Conservation (phyloP, 2,888 invertebrate species). For the Mimachlamys varia region DNA sequence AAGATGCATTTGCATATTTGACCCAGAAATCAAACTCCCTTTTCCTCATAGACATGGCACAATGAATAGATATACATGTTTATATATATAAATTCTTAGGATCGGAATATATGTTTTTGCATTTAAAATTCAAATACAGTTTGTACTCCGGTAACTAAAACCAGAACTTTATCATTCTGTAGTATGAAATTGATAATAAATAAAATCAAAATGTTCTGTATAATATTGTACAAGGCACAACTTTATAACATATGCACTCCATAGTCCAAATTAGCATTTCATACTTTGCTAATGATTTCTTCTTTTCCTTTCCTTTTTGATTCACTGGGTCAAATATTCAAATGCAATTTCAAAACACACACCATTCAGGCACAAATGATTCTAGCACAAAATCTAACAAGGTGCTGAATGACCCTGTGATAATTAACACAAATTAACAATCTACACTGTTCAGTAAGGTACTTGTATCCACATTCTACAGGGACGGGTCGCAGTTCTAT, state of each 20-base stretch:
- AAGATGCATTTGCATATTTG: not conserved
- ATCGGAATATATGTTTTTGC: not conserved
- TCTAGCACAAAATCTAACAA: not conserved
- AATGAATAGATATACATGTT: not conserved
- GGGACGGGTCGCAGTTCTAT: not conserved
- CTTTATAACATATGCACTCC: too few species aligned
- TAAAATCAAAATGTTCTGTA: too few species aligned
- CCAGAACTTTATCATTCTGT: too few species aligned
- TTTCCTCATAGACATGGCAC: not conserved
- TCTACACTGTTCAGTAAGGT: not conserved
- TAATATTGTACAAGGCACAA: too few species aligned
- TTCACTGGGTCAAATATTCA: not conserved
- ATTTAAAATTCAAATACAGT: too few species aligned
- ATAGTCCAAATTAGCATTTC: not conserved
- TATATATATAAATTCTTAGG: not conserved
- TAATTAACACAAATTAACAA: not conserved
- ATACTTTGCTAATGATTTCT: not conserved
- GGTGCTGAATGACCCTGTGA: not conserved
- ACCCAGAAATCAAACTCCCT: not conserved
- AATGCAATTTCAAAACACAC: not conserved
- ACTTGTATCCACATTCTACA: not conserved
- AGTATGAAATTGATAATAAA: too few species aligned
- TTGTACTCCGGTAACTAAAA: too few species aligned
- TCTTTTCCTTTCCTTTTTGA: not conserved
- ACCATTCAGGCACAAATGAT: not conserved